These are phyloP conservation scores for Dysidea cf. avara DNA, from an alignment of 37 sponge, comb jelly and placozoan genomes.

Conservation along the genomic window DNA sequence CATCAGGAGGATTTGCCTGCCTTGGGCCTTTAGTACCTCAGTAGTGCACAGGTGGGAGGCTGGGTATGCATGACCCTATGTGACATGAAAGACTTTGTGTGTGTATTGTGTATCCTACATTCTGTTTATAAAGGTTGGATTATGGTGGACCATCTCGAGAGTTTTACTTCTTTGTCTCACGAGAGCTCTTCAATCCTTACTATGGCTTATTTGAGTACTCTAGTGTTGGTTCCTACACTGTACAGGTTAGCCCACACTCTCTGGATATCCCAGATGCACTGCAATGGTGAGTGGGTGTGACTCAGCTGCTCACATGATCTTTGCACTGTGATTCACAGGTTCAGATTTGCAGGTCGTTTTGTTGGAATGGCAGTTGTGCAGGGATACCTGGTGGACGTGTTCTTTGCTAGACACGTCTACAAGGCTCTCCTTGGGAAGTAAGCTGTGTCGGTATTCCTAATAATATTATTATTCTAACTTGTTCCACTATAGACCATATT, in stretches of 20 bases:
- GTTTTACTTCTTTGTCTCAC: constrained; percentile 88
- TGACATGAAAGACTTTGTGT: not conserved
- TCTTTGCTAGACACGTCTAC: constrained; percentile 57
- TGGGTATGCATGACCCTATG: not conserved
- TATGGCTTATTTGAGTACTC: constrained; percentile 95
- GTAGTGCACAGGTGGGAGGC: not conserved
- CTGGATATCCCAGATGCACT: constrained; percentile 37
- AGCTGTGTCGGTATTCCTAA: not conserved
- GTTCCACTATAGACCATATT: constrained; percentile 13
- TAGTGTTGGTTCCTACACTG: constrained; percentile 72
- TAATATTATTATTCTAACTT: too few relatives aligned
- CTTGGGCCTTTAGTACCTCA: not conserved
- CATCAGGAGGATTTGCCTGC: too few relatives aligned
- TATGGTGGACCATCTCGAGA: constrained; percentile 86
- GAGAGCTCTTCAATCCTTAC: constrained; percentile 85
- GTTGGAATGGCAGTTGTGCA: constrained; percentile 51
- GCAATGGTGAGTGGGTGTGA: constrained; percentile 53
- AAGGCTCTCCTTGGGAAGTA: constrained; percentile 37
- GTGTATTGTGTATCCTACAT: too few relatives aligned
- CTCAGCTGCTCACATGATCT: not conserved
- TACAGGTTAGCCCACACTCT: constrained; percentile 68
- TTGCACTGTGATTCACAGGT: constrained; percentile 70
- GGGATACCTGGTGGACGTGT: constrained; percentile 51
- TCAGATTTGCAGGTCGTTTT: constrained; percentile 54
- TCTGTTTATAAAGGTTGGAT: constrained; percentile 64